Evolutionary conservation across 2,888 invertebrate species (phyloP).

Genomic region (Melinaea marsaeus): DNA sequence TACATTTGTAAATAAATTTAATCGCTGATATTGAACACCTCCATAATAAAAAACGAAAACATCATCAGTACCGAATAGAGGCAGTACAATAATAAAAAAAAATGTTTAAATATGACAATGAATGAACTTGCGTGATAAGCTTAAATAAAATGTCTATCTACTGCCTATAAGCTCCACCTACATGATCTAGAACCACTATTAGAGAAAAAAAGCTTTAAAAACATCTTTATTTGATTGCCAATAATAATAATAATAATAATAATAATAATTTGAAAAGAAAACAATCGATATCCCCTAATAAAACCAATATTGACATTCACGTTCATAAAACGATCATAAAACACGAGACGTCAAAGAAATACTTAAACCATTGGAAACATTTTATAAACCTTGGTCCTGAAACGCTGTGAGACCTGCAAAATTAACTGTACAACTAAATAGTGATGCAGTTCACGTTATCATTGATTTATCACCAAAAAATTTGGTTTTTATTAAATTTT

Average conservation of each 20-base stretch:
- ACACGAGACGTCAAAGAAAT: constrained; percentile 58
- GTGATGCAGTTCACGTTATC: constrained; percentile 54
- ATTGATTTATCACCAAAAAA: constrained; percentile 6
- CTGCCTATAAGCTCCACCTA: constrained; percentile 33
- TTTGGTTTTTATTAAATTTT: neutral
- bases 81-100: neutral
- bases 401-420: constrained; percentile 76
- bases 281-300: constrained; percentile 34
- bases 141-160: constrained; percentile 37
- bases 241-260: constrained; percentile 40
- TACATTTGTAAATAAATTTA: no score
- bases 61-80: neutral
- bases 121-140: constrained; percentile 41
- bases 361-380: constrained; percentile 46
- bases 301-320: constrained; percentile 55
- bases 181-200: neutral
- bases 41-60: neutral
- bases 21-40: no score
- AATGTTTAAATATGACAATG: neutral
- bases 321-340: constrained; percentile 40
- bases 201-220: neutral
- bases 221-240: constrained; percentile 36
- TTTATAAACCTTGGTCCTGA: constrained; percentile 74
- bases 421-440: constrained; percentile 75
- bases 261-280: constrained; percentile 24